Evolutionary conservation across 2,113 vertebrate species (phyloP).

Genomic region (Corydoras maculifer): DNA sequence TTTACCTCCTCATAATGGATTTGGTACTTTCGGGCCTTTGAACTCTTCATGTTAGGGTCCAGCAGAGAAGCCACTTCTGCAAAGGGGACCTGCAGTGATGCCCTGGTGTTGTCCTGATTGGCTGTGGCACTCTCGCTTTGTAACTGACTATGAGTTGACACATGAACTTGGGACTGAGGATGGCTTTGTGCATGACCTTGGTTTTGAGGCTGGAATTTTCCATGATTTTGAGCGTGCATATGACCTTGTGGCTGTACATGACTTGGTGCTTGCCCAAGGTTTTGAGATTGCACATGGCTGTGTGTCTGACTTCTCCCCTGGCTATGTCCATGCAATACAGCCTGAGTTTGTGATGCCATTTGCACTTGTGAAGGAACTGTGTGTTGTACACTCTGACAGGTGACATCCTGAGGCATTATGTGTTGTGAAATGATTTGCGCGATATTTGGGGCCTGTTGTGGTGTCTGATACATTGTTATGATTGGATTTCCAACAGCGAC

Average conservation of each 20-base stretch:
- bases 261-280: constrained; percentile 32
- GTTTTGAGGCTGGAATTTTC: constrained; percentile 20
- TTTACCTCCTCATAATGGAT: constrained; percentile 71
- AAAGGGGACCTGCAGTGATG: constrained; percentile 56
- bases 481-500: constrained; percentile 41
- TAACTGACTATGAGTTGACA: constrained; percentile 8
- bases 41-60: constrained; percentile 75
- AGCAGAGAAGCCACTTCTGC: constrained; percentile 70
- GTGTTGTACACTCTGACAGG: constrained; percentile 34
- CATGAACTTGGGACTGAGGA: constrained; percentile 12
- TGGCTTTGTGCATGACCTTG: constrained; percentile 19
- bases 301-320: constrained; percentile 23
- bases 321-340: constrained; percentile 6
- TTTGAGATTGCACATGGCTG: constrained; percentile 11
- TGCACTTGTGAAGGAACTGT: constrained; percentile 52
- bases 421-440: constrained; percentile 40
- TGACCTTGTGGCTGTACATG: constrained; percentile 10
- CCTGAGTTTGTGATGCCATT: constrained; percentile 44
- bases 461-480: constrained; percentile 51
- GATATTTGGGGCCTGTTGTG: constrained; percentile 38
- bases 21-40: constrained; percentile 68
- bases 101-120: constrained; percentile 14
- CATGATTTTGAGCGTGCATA: constrained; percentile 14
- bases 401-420: constrained; percentile 38
- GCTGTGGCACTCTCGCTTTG: constrained; percentile 14